Base-by-base conservation (phyloP, 2,113 vertebrate species). In the Cyanistes caeruleus region DNA sequence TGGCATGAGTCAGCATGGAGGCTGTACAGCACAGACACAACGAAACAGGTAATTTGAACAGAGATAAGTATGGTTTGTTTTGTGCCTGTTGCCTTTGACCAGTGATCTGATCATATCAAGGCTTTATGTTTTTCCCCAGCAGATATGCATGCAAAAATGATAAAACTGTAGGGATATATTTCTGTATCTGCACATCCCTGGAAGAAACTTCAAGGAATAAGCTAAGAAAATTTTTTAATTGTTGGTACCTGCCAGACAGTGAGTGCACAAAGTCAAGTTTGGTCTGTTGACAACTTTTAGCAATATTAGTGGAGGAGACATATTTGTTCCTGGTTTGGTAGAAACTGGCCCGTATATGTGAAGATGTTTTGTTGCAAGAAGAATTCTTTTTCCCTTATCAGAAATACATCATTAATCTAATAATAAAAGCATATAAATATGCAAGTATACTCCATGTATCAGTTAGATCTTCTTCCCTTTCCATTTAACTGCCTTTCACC, bases 1-100 rank as follows among this genome's bases (percentile, higher is more conserved):
- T 93, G 94, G 65, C 37, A 52, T 96, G 95, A 98, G 78, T 97
- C 96, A 97, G 69, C 53, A 1, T 37, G 37, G 46, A 69, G 55
- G 59, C 59, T 83, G 20, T 59, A n/a, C 11, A 58, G 41, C 37
- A 91, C 64, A 91, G n/a, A 77, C 90, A 56, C 84, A 85, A 83
- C 2, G 83, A 96, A 90, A 84, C 46, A 80, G 69, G 13, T 90
- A 93, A 85, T 85, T 87, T 94, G 28, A 48, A 76, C 46, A 31
- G 53, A 90, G 89, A 79, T 94, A 51, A 73, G 20, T 18, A 21
- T 70, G 39, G 88, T 91, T 77, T 78, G 59, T 35, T 94, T 90
- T 90, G 35, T 87, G 63, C 84, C 83, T 95, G 22, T 46, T 65
- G 49, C 21, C 44, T 89, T 84, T 76, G 48, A 72, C 28, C 30